phyloP scores from a whole-genome alignment of 2,113 vertebrate species.

The Eubucco bourcierii region DNA sequence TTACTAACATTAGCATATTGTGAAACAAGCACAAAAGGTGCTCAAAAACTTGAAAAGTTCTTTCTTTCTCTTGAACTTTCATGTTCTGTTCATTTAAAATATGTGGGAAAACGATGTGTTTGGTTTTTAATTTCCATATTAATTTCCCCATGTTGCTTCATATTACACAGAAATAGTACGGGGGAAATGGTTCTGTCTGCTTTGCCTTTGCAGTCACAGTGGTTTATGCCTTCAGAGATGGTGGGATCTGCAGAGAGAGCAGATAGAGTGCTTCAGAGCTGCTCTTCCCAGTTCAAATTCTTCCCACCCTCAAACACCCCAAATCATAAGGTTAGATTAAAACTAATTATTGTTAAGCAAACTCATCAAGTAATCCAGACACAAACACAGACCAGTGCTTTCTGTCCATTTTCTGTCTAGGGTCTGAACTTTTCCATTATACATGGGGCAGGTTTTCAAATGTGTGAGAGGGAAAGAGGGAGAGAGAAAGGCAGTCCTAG shows the following conservation, averaged over 20 bases:
- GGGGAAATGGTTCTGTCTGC: conserved; percentile 27
- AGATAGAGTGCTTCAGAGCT: neutral
- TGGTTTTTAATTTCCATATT: conserved; percentile 3
- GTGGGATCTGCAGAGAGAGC: neutral
- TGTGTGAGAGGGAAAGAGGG: neutral
- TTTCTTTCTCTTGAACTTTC: conserved; percentile 34
- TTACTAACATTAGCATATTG: conserved; percentile 31
- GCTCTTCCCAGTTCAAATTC: neutral
- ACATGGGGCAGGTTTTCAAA: neutral
- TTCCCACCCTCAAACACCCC: neutral
- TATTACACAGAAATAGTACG: conserved; percentile 17
- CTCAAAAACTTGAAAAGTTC: conserved; percentile 4
- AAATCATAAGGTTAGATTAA: neutral
- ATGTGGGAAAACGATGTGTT: neutral
- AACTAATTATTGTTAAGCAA: neutral
- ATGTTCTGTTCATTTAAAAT: conserved; percentile 14
- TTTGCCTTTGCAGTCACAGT: neutral
- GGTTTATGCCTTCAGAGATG: neutral
- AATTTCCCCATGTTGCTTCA: neutral
- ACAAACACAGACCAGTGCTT: neutral
- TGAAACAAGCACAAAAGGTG: conserved; percentile 18
- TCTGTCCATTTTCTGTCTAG: conserved; percentile 1
- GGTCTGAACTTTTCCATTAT: neutral
- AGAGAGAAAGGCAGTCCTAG: neutral
- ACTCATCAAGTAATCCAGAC: neutral